Conservation (phyloP, 2,888 invertebrate species). For the Hypolimnas misippus region DNA sequence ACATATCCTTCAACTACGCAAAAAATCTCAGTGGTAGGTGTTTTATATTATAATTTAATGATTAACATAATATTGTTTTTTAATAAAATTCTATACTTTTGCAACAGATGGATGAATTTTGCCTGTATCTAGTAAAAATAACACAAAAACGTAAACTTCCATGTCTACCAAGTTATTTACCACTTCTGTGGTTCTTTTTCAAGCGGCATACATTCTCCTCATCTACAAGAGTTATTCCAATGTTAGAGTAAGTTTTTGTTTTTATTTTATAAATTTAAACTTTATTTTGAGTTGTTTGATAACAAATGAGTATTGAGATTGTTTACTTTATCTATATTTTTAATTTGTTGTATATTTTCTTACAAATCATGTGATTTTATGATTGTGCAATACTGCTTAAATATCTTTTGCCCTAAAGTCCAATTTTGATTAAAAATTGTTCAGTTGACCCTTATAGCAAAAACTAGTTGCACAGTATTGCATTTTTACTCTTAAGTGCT, state of each 20-base stretch:
- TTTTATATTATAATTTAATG: constrained; percentile 13
- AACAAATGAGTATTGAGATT: too few relatives aligned
- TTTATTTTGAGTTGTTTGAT: too few relatives aligned
- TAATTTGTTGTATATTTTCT: too few relatives aligned
- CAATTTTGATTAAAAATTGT: too few relatives aligned
- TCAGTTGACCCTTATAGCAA: too few relatives aligned
- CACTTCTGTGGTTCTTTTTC: constrained; percentile 88
- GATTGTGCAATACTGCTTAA: too few relatives aligned
- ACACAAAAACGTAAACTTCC: constrained; percentile 85
- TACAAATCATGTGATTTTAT: too few relatives aligned
- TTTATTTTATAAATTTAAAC: too few relatives aligned
- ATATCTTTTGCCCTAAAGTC: too few relatives aligned
- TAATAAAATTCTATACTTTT: neutral
- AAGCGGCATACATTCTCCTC: constrained; percentile 85
- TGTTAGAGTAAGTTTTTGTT: constrained; percentile 87
- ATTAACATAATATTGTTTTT: constrained; percentile 30
- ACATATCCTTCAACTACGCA: constrained; percentile 61
- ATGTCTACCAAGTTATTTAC: constrained; percentile 81
- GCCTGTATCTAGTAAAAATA: constrained; percentile 86
- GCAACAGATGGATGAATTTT: constrained; percentile 78
- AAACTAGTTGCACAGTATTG: too few relatives aligned
- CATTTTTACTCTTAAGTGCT: too few relatives aligned
- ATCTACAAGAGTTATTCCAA: constrained; percentile 86
- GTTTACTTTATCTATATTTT: too few relatives aligned
- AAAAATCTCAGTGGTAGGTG: constrained; percentile 60